These are phyloP conservation scores for Lysandra coridon DNA, from an alignment of 2,888 invertebrate genomes.

Conservation along the genomic window DNA sequence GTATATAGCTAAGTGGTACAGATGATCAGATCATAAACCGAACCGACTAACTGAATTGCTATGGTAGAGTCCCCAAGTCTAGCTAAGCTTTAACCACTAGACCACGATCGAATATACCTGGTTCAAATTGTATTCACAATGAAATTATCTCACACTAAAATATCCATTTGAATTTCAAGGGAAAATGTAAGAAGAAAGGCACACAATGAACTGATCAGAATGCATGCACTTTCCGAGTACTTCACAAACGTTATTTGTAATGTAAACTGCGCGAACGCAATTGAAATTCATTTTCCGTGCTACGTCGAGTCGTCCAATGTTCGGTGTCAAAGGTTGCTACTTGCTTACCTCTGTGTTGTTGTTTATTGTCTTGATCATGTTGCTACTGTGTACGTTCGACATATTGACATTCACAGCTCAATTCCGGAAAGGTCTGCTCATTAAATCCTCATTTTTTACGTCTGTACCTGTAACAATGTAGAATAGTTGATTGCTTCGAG, in stretches of 20 bases:
- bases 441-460: slow-evolving; percentile 9
- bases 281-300: not conserved
- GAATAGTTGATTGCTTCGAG: not conserved
- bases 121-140: not conserved
- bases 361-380: slow-evolving; percentile 32
- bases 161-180: too few species aligned
- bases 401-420: not conserved
- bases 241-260: not conserved
- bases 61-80: too few species aligned
- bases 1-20: too few species aligned
- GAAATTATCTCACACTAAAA: not conserved
- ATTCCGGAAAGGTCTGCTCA: not conserved
- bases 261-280: not conserved
- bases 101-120: too few species aligned
- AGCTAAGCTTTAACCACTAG: too few species aligned
- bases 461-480: slow-evolving; percentile 18
- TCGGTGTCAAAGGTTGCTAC: slow-evolving; percentile 2
- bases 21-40: too few species aligned
- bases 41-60: too few species aligned
- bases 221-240: not conserved
- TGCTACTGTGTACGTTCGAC: slow-evolving; percentile 8
- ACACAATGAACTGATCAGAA: not conserved
- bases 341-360: slow-evolving; percentile 30
- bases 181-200: too few species aligned
- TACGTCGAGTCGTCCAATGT: not conserved